Conservation (phyloP, 2,888 invertebrate genomes). For the Xestoiulus laeticollis region DNA sequence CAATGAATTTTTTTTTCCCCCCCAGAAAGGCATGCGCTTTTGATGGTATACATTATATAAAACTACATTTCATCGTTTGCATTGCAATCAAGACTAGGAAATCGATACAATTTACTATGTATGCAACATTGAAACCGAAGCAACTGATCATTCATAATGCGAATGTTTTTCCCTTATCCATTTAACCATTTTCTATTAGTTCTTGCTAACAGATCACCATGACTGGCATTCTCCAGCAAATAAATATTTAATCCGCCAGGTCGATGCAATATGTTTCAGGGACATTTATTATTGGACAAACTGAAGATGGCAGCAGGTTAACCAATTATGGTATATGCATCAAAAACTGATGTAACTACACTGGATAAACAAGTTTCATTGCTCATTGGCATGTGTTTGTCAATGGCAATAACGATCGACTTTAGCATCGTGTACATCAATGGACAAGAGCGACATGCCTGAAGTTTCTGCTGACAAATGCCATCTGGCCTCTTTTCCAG, state of each 20-base stretch:
- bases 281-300: not conserved
- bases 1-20: too few species aligned
- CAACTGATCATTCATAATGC: not conserved
- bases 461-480: slow-evolving; percentile 38
- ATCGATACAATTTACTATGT: not conserved
- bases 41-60: not conserved
- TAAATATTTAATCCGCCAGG: too few species aligned
- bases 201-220: not conserved
- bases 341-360: not conserved
- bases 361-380: not conserved
- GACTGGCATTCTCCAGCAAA: not conserved
- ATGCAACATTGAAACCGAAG: not conserved
- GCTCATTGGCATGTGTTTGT: not conserved
- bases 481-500: slow-evolving; percentile 24
- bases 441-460: not conserved
- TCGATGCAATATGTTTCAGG: not conserved
- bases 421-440: not conserved
- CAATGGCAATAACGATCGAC: not conserved
- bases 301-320: not conserved
- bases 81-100: not conserved
- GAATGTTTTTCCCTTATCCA: not conserved
- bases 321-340: not conserved
- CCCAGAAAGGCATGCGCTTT: too few species aligned
- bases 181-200: not conserved
- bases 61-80: not conserved